Conservation (phyloP, 92 coral and sea anemone species). For the Epizoanthus ramosus region DNA sequence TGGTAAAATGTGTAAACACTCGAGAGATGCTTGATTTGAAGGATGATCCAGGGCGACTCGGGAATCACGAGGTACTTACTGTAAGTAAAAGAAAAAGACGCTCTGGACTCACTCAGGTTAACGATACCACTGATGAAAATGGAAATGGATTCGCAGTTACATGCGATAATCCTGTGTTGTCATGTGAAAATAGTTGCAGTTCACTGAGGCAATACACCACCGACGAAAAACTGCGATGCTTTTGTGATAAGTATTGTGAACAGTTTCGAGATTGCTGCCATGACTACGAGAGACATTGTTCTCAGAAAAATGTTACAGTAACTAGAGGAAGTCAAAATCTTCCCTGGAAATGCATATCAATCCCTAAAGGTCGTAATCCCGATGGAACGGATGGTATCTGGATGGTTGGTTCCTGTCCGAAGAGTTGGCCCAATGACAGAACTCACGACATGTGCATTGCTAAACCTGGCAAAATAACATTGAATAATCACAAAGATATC, state of each 20-base stretch:
- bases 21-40: not conserved
- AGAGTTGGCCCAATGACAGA: not conserved
- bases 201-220: not conserved
- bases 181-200: not conserved
- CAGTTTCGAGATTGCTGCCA: slow-evolving; percentile 14
- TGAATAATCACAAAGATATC: not conserved
- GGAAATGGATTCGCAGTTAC: not conserved
- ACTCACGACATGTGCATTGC: slow-evolving; percentile 14
- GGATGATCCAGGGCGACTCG: not conserved
- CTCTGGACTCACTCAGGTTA: not conserved
- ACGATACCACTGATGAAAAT: not conserved
- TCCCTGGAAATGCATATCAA: not conserved
- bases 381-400: not conserved
- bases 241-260: slow-evolving; percentile 12
- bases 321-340: too few relatives aligned
- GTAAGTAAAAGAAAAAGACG: not conserved
- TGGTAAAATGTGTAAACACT: not conserved
- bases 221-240: not conserved
- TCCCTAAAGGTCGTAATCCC: not conserved
- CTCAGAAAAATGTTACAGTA: not conserved
- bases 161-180: not conserved
- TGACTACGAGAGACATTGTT: not conserved
- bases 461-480: not conserved
- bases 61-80: not conserved
- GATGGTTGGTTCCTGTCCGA: slow-evolving; percentile 8